phyloP scores from a whole-genome alignment of 2,888 invertebrate species.

The Choreutis nemorana region DNA sequence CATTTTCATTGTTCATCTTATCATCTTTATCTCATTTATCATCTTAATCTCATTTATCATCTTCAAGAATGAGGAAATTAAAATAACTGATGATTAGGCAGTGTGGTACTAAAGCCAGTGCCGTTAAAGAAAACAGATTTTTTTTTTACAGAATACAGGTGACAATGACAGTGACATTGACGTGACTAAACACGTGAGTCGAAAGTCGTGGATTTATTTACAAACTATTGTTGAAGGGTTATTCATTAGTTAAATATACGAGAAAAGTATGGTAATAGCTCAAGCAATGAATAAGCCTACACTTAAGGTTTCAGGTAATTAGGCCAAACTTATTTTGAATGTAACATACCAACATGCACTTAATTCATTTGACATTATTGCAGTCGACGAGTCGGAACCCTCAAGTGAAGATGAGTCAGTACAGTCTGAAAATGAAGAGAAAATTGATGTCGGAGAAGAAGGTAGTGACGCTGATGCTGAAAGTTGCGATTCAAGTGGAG shows the following conservation, averaged over 20 bases:
- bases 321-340: no score
- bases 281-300: slow-evolving; percentile 32
- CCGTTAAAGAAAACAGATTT: no score
- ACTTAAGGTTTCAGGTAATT: slow-evolving; percentile 38
- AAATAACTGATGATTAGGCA: no score
- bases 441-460: slow-evolving; percentile 15
- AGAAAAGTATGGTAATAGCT: slow-evolving; percentile 28
- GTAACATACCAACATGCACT: background rate
- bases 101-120: no score
- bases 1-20: no score
- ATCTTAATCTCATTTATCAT: no score
- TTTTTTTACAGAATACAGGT: no score
- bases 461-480: slow-evolving; percentile 19
- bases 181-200: no score
- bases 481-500: slow-evolving; percentile 12
- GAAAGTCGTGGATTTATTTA: slow-evolving; percentile 1
- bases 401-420: slow-evolving; percentile 30
- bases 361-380: slow-evolving; percentile 6
- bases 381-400: slow-evolving; percentile 35
- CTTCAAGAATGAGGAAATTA: no score
- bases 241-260: slow-evolving; percentile 1
- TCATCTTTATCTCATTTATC: no score
- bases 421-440: slow-evolving; percentile 27
- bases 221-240: background rate
- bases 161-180: no score